A percentile compares a stretch with the other conserved stretches of the same genome.
phyloP scores from a whole-genome alignment of 1,140 invertebrate species.

The Drosophila ambigua region DNA sequence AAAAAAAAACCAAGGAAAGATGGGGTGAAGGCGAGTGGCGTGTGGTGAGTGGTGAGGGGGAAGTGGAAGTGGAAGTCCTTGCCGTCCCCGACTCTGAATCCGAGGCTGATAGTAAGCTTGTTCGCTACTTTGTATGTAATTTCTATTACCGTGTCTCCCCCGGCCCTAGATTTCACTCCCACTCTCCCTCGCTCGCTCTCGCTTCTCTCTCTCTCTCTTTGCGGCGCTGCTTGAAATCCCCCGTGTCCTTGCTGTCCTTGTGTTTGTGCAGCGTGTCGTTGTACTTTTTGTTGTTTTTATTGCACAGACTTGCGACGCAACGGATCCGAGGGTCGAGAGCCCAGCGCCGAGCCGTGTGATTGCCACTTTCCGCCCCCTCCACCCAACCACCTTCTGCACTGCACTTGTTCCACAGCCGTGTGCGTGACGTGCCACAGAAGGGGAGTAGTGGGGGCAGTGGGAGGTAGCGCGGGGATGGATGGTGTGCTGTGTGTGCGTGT shows the following conservation, averaged over 20 bases:
- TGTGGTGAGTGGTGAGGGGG: neutral
- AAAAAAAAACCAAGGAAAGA: neutral
- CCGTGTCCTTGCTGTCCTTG: constrained; percentile 47
- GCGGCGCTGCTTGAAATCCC: constrained; percentile 47
- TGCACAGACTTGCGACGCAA: constrained; percentile 42
- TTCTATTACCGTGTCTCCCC: constrained; percentile 65
- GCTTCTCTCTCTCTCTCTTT: neutral
- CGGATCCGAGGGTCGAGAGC: constrained; percentile 23
- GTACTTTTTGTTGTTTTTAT: constrained; percentile 74
- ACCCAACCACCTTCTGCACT: constrained; percentile 34
- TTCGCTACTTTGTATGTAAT: constrained; percentile 59
- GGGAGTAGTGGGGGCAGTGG: neutral
- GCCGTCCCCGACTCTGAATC: constrained; percentile 13
- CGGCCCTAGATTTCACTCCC: neutral
- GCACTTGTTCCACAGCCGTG: constrained; percentile 62
- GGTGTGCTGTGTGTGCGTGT: constrained; percentile 14
- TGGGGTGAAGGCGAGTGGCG: neutral
- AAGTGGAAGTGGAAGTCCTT: constrained; percentile 11
- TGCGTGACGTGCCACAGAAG: constrained; percentile 25
- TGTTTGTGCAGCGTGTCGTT: constrained; percentile 47
- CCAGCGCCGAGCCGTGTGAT: constrained; percentile 54
- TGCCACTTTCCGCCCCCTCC: constrained; percentile 42
- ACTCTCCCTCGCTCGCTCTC: too few relatives aligned
- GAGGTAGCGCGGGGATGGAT: neutral
- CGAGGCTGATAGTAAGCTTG: constrained; percentile 2